Evolutionary conservation across 2,797 vertebrate species (phyloP), one percentile per base, ranked within the genome.

Genomic region (Ceryle rudis): DNA sequence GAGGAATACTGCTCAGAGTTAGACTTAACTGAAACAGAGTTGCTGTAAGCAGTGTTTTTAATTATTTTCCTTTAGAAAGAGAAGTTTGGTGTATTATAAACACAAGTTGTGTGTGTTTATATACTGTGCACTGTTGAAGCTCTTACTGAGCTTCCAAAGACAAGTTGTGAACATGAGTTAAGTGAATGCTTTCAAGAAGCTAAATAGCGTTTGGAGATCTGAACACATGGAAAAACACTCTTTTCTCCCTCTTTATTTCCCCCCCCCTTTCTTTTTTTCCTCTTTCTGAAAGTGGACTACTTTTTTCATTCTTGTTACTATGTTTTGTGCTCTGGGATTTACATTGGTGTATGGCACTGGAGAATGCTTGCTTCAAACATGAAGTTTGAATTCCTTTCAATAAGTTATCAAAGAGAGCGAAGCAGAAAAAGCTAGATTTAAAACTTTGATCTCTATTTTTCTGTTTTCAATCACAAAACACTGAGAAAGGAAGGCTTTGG

Each of bases 221-320:
- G 33, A 89, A 81, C 31, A 44, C 17, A 5, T 51, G 66, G 73
- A 31, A 65, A 41, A 71, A 6, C 11, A 12, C 3, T 46, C 9
- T 69, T 42, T 51, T n/a, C 1, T 67, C 14, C 26, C 7, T 51
- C 9, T 1, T 3, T n/a, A n/a, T 2, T 5, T 23, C 3, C 9
- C 12, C 7, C 9, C 14, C 10, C 2, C 4, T 12, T 18, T 11
- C 1, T 28, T 16, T 14, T 58, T 20, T 3, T 20, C 6, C 2
- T 20, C 8, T 28, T 83, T 78, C 61, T 71, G 17, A 86, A 74
- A 52, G 23, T 17, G 28, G 16, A 19, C 26, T n/a, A n/a, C n/a
- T n/a, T 39, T 62, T 61, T 61, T 11, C 11, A 19, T 42, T 37
- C 10, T 52, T 60, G 17, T 61, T 42, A 16, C 52, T 10, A 3